Base-by-base conservation (phyloP, 64 coral and sea anemone species). In the Astreopora myriophthalma region DNA sequence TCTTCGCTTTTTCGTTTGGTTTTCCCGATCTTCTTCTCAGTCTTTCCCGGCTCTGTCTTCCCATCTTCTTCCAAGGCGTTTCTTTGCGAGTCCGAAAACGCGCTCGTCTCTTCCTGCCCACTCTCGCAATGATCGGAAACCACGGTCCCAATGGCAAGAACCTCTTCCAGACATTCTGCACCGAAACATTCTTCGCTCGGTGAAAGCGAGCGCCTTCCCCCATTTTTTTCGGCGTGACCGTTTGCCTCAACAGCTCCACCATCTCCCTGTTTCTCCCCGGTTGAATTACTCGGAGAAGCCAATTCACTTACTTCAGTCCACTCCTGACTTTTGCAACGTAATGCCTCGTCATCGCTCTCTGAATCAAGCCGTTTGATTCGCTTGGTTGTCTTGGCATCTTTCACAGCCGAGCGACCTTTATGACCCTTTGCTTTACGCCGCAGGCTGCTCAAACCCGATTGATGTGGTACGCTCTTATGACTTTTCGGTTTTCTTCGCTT, bases 1-100 rank as follows among this genome's bases (percentile, higher is more conserved):
- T 97, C 95, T 25, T 93, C 92, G 33, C 87, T 97, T 39, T 89
- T 85, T 48, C 91, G 55, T 80, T 97, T 97, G 58, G 89, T 92
- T 32, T 88, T 85, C 17, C 87, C 95, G 64, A 94, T 87, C 38
- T 92, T 87, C 49, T 86, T 97, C 10, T 97, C 95, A 55, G 87
- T 97, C 61, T 73, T 80, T 12, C 52, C 80, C 80, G 65, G 66
- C 39, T 97, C 95, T 39, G 38, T 94, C 46, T 63, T 90, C 12
- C 75, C 87, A 32, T 93, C 86, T 17, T 93, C 95, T 69, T 96
- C 95, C 23, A 93, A 42, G 30, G 74, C 2, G 20, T 69, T 86
- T 62, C 79, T 51, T 76, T 93, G 85, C 35, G 94, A 48, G 35
- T 73, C 80, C 1, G 94, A 92, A 10, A 96, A 39, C 7, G 73